Evolutionary conservation across 2,888 invertebrate genomes (phyloP).

Genomic region (Ornithoptera priamus): DNA sequence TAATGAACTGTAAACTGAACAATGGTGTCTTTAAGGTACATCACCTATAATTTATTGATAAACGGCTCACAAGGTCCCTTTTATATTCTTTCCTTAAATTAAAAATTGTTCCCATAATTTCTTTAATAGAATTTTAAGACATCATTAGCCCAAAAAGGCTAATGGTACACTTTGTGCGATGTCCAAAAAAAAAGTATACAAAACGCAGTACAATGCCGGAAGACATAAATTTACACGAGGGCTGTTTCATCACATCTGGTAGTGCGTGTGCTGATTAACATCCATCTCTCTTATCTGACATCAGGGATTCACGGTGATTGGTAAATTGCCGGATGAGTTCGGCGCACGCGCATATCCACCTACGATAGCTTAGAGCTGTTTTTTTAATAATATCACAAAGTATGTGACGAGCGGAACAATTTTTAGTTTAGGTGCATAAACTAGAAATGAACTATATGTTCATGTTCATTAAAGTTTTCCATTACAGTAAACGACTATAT

Average conservation of each 20-base stretch:
- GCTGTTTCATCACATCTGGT: slow-evolving; percentile 17
- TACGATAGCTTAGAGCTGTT: slow-evolving; percentile 38
- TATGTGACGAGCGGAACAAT: slow-evolving; percentile 13
- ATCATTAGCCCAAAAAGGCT: too few relatives aligned
- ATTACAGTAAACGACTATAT: background rate
- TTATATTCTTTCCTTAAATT: too few relatives aligned
- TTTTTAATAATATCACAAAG: slow-evolving; percentile 27
- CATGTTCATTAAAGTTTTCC: background rate
- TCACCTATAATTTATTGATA: background rate
- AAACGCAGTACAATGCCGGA: background rate
- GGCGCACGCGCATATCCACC: slow-evolving; percentile 54
- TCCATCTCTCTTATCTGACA: slow-evolving; percentile 41
- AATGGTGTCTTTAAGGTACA: slow-evolving; percentile 50
- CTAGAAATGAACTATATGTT: background rate
- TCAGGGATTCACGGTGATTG: slow-evolving; percentile 59
- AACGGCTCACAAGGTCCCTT: background rate
- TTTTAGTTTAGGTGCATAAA: background rate
- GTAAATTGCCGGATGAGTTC: slow-evolving; percentile 72
- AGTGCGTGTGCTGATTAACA: slow-evolving; percentile 32
- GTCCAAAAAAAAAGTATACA: too few relatives aligned
- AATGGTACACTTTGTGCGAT: too few relatives aligned
- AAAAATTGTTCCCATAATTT: too few relatives aligned
- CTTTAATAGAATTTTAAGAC: too few relatives aligned
- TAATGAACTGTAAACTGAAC: slow-evolving; percentile 75
- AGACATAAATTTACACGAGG: background rate